Evolutionary conservation across 2,888 invertebrate genomes (phyloP).

Genomic region (Muschampia plurimacula): DNA sequence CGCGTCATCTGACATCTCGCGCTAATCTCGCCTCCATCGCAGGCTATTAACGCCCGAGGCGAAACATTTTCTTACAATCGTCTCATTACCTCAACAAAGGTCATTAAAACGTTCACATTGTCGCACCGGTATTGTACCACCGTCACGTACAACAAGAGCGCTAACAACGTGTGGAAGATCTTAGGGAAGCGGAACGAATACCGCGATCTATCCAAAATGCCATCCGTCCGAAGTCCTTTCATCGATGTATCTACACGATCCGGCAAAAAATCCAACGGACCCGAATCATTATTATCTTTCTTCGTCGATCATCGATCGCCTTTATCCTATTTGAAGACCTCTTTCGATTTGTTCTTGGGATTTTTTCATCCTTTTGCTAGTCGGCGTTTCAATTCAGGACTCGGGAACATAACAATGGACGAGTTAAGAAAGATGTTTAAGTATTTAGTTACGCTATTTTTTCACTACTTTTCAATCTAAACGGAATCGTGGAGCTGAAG

Average conservation of each 20-base stretch:
- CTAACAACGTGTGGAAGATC: slow-evolving; percentile 83
- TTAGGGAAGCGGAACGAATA: slow-evolving; percentile 82
- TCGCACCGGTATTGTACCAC: slow-evolving; percentile 64
- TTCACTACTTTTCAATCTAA: slow-evolving; percentile 83
- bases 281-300: slow-evolving; percentile 81
- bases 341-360: slow-evolving; percentile 82
- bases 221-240: slow-evolving; percentile 67
- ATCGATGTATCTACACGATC: slow-evolving; percentile 67
- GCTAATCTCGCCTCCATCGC: slow-evolving; percentile 70
- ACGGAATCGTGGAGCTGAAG: slow-evolving; percentile 78
- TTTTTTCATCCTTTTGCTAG: slow-evolving; percentile 75
- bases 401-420: slow-evolving; percentile 76
- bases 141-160: slow-evolving; percentile 78
- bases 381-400: slow-evolving; percentile 78
- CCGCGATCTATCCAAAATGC: slow-evolving; percentile 73
- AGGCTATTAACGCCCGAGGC: slow-evolving; percentile 66
- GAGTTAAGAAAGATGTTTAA: slow-evolving; percentile 85
- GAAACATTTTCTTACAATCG: slow-evolving; percentile 72
- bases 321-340: slow-evolving; percentile 85
- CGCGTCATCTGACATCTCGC: slow-evolving; percentile 52
- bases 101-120: slow-evolving; percentile 75
- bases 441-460: slow-evolving; percentile 84
- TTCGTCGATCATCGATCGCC: slow-evolving; percentile 83
- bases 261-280: slow-evolving; percentile 74
- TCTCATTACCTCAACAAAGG: slow-evolving; percentile 79